Evolutionary conservation across 2,113 vertebrate genomes (phyloP).

Genomic region (Orycteropus afer): DNA sequence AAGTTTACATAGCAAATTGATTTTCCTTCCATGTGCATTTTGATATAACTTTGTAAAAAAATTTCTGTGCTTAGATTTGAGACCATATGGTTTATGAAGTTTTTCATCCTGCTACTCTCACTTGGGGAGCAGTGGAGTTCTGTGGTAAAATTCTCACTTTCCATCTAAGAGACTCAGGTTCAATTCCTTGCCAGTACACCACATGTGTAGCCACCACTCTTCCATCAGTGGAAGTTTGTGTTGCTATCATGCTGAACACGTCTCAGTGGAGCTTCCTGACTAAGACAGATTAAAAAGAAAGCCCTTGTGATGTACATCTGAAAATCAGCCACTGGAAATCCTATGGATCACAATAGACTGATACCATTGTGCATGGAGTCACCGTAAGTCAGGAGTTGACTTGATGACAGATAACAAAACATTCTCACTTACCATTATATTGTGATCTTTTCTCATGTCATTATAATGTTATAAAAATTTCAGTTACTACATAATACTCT

Average conservation of each 20-base stretch:
- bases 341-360: neutral
- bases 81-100: neutral
- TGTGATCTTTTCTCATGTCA: neutral
- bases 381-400: neutral
- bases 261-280: neutral
- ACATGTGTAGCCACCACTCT: neutral
- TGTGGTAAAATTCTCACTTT: neutral
- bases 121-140: neutral
- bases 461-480: conserved; percentile 30
- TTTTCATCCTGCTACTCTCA: conserved; percentile 17
- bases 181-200: neutral
- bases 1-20: too few relatives aligned
- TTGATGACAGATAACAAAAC: neutral
- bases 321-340: neutral
- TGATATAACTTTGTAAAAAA: conserved; percentile 3
- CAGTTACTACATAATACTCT: neutral
- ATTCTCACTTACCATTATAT: neutral
- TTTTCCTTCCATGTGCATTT: neutral
- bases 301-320: neutral
- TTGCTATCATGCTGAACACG: neutral
- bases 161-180: neutral
- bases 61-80: conserved; percentile 15
- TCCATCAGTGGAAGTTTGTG: neutral
- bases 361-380: neutral
- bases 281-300: neutral